These are phyloP conservation scores for Belgica antarctica DNA, from an alignment of 2,888 invertebrate species.

Conservation along the genomic window DNA sequence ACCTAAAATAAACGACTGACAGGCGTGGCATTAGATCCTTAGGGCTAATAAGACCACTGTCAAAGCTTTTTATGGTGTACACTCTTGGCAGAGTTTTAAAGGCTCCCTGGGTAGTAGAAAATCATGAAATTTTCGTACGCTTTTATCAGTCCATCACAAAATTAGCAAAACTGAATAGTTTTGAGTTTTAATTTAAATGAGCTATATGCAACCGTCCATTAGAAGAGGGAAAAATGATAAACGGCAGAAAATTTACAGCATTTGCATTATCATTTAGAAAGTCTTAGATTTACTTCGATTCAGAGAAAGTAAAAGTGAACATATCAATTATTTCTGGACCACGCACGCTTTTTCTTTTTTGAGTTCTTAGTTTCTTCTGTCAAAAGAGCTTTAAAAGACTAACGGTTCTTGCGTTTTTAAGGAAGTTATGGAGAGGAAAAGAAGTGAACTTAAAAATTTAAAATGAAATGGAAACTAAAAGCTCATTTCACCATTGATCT, in stretches of 20 bases:
- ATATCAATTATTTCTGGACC: slow-evolving; percentile 41
- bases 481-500: no score
- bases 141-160: no score
- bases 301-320: slow-evolving; percentile 1
- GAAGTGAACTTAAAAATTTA: neutral
- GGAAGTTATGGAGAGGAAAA: neutral
- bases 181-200: neutral
- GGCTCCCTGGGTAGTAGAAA: no score
- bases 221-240: neutral
- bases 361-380: neutral
- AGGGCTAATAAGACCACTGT: no score
- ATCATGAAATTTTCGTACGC: no score
- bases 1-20: no score
- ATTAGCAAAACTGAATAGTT: no score
- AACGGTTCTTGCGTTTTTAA: neutral
- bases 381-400: slow-evolving; percentile 27
- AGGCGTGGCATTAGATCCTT: no score
- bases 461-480: neutral
- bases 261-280: neutral
- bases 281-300: slow-evolving; percentile 7
- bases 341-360: neutral
- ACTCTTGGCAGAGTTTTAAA: no score
- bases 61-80: no score
- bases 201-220: slow-evolving; percentile 42
- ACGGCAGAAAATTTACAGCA: neutral